A percentile compares a stretch with the other conserved stretches of the same genome.
Conservation (phyloP, 2,797 vertebrate genomes). For the Protosalanx chinensis region DNA sequence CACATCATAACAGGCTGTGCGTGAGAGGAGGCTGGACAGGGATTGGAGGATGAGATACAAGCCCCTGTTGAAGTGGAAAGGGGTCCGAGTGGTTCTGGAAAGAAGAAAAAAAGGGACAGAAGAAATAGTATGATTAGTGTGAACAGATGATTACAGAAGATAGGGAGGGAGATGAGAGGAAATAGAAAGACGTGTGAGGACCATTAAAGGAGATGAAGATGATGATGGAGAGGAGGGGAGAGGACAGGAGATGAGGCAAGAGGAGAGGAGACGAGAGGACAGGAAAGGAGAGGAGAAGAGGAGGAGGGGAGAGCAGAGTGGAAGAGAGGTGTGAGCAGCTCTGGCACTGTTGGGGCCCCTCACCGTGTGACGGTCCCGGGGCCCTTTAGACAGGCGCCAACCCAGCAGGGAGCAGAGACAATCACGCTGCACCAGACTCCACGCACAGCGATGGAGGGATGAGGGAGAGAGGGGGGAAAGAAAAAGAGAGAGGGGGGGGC, state of each 20-base stretch:
- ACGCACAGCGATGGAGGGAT: conserved; percentile 61
- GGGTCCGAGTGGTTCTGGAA: too few species aligned
- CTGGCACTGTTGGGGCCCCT: conserved; percentile 68
- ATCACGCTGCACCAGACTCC: conserved; percentile 73
- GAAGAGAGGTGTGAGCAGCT: conserved; percentile 45
- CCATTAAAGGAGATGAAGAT: conserved; percentile 2
- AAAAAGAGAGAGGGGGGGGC: conserved; percentile 33
- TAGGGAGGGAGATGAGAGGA: conserved; percentile 5
- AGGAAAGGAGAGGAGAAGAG: conserved; percentile 22
- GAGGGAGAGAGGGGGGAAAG: conserved; percentile 39
- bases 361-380: conserved; percentile 67
- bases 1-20: conserved; percentile 12
- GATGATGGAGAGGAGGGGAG: neutral
- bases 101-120: too few species aligned
- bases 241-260: conserved; percentile 29
- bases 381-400: conserved; percentile 76
- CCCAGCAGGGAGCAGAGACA: conserved; percentile 74
- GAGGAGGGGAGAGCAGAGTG: conserved; percentile 27
- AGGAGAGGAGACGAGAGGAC: conserved; percentile 28
- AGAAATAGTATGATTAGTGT: too few species aligned
- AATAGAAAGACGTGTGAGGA: neutral
- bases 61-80: conserved; percentile 16
- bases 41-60: conserved; percentile 43
- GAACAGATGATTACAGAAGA: too few species aligned
- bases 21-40: conserved; percentile 34